Evolutionary conservation across 2,888 invertebrate genomes (phyloP).

Genomic region (Catocala nupta): DNA sequence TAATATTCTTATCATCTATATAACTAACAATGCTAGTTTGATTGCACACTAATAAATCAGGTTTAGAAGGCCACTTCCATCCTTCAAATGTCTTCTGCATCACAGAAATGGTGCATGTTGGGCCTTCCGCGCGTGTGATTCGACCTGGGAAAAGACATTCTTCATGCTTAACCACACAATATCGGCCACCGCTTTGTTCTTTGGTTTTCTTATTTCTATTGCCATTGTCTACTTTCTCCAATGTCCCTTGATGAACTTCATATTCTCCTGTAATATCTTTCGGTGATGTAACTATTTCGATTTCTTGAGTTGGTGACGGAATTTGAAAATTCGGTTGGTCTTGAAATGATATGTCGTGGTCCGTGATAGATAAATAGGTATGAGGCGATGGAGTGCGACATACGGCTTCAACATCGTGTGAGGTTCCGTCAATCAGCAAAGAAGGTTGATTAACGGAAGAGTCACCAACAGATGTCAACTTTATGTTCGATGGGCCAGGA

Average conservation of each 20-base stretch:
- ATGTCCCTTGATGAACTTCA: constrained; percentile 2
- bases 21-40: background rate
- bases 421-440: constrained; percentile 4
- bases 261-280: constrained; percentile 9
- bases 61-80: constrained; percentile 7
- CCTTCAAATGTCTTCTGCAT: constrained; percentile 10
- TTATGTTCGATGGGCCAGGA: constrained; percentile 10
- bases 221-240: background rate
- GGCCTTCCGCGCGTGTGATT: background rate
- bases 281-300: constrained; percentile 5
- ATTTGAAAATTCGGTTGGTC: constrained; percentile 4
- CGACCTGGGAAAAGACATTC: constrained; percentile 1
- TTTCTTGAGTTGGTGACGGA: constrained; percentile 7
- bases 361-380: constrained; percentile 6
- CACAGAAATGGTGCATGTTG: constrained; percentile 1
- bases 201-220: background rate
- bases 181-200: background rate
- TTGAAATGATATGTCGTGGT: background rate
- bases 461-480: constrained; percentile 4
- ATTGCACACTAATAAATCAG: background rate
- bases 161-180: background rate
- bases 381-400: constrained; percentile 8
- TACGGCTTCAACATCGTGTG: constrained; percentile 8
- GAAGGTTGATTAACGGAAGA: constrained; percentile 7
- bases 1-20: background rate